Evolutionary conservation across 2,888 invertebrate species (phyloP), one percentile per base, ranked within the genome.

Genomic region (Lochmaea crataegi): DNA sequence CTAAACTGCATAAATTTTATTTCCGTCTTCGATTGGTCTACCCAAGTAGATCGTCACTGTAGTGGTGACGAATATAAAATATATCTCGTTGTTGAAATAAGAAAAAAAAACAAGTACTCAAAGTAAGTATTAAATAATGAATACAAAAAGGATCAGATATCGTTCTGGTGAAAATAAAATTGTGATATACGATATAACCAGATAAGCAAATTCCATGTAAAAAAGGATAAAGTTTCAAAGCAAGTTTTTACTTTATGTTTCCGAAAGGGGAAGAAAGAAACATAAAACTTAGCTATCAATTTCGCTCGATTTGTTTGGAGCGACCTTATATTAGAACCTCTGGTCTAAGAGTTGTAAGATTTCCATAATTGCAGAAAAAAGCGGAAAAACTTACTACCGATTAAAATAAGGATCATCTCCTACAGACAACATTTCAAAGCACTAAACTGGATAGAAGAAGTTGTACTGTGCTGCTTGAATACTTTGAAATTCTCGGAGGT

Each of bases 151-250:
- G 11, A 32, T 32, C 14, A 32, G 32, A 32, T 22, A 22, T 6
- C 26, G 11, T 2, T 12, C n/a, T n/a, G n/a, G 26, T 58, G 32
- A 26, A 58, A 58, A 58, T 6, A 32, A 32, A 58, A 14, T 58
- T 57, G 22, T 22, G 57, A 57, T 57, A 57, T 57, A 11, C 14
- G 12, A 58, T 26, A 58, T n/a, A 11, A 1, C 14, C 14, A 58
- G 12, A 22, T 32, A 12, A 58, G 14, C 58, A 61, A 60, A 60
- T 9, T 60, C 14, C 32, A 16, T 14, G 7, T 60, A n/a, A 61
- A 61, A 38, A 41, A 16, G n/a, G 2, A 61, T 61, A 61, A 7
- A 41, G 9, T 41, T 42, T 61, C 61, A 61, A 61, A 61, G 61
- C 18, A 38, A 61, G 38, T 41, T 41, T 14, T 61, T 11, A 16